phyloP scores from a whole-genome alignment of 2,113 vertebrate species.

The Halichoerus grypus region DNA sequence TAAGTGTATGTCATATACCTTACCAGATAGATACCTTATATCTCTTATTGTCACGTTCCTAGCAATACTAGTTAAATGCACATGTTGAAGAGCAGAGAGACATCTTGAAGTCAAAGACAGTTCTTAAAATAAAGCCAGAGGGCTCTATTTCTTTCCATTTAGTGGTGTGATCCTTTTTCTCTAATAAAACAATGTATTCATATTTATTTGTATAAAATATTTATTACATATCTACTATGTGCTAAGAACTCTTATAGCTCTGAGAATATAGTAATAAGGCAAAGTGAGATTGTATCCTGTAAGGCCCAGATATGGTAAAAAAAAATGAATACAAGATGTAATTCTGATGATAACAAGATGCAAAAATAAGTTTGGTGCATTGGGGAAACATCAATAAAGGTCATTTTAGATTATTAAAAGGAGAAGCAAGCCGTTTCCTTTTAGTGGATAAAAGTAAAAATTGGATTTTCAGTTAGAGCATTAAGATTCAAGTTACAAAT shows the following conservation, averaged over 20 bases:
- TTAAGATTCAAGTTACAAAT: not conserved
- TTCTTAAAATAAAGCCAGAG: not conserved
- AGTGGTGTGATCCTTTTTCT: not conserved
- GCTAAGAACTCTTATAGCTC: not conserved
- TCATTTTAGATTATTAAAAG: not conserved
- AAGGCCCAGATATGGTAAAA: not conserved
- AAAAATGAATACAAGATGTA: not conserved
- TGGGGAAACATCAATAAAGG: not conserved
- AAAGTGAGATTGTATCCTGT: not conserved
- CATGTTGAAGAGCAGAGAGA: not conserved
- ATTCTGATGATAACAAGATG: not conserved
- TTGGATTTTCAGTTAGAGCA: not conserved
- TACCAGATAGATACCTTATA: not conserved
- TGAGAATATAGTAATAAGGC: not conserved
- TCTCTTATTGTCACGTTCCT: not conserved
- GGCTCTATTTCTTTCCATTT: not conserved
- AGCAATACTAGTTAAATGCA: not conserved
- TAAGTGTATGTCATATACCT: not conserved
- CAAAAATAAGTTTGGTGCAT: not conserved
- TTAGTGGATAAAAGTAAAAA: not conserved
- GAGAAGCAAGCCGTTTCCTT: not conserved
- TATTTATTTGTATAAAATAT: not conserved
- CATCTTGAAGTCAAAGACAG: not conserved
- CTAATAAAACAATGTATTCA: not conserved
- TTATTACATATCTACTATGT: not conserved